Percentiles rank a stretch among this genome's conserved stretches.
Conservation (phyloP, 2,888 invertebrate genomes). For the Tachina grossa region DNA sequence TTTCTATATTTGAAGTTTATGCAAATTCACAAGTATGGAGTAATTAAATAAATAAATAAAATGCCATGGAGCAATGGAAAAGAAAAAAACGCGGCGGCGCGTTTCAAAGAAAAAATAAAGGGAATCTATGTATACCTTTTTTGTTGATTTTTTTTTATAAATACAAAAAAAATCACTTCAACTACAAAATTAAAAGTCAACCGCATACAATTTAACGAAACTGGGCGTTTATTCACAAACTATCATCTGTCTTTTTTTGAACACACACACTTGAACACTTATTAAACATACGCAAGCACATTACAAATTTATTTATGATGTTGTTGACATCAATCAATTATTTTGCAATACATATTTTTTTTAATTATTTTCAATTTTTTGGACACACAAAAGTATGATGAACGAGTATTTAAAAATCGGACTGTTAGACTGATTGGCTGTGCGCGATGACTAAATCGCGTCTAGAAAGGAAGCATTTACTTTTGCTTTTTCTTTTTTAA, state of each 20-base stretch:
- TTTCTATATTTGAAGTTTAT: conserved; percentile 33
- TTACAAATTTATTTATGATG: conserved; percentile 33
- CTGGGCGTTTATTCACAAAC: conserved; percentile 21
- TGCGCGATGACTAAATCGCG: neutral
- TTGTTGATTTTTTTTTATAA: conserved; percentile 12
- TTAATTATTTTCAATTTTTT: conserved; percentile 49
- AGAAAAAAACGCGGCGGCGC: neutral
- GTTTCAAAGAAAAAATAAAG: neutral
- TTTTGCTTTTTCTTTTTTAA: neutral
- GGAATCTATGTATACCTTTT: neutral
- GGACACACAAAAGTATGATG: conserved; percentile 15
- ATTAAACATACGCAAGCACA: neutral
- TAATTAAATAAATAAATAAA: neutral
- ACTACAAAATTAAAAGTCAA: conserved; percentile 32
- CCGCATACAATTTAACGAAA: conserved; percentile 14
- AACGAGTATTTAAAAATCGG: conserved; percentile 8
- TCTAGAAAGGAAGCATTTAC: neutral
- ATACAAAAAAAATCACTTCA: conserved; percentile 30
- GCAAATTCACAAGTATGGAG: conserved; percentile 31
- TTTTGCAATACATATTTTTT: conserved; percentile 48
- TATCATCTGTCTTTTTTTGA: neutral
- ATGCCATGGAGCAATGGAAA: neutral
- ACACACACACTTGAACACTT: neutral
- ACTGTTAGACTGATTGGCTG: conserved; percentile 9
- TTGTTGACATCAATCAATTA: conserved; percentile 62